phyloP scores from a whole-genome alignment of 2,888 invertebrate species.

The Sesia apiformis region DNA sequence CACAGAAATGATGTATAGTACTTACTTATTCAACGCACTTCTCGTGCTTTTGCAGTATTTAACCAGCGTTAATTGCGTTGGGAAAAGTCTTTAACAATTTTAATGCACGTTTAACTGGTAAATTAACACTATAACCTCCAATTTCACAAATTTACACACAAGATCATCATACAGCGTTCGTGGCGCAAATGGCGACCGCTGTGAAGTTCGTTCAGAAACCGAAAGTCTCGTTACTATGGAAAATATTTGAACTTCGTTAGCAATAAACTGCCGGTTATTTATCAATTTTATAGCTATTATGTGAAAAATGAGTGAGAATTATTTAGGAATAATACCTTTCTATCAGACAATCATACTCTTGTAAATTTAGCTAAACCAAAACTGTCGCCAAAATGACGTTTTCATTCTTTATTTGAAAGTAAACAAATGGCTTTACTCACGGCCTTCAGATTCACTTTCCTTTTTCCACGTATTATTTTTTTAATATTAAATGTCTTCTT shows the following conservation, averaged over 20 bases:
- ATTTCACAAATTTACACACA: slow-evolving; percentile 48
- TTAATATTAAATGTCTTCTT: neutral
- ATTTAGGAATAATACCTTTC: slow-evolving; percentile 41
- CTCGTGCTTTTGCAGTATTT: slow-evolving; percentile 24
- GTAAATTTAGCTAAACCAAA: slow-evolving; percentile 68
- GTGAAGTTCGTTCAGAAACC: slow-evolving; percentile 40
- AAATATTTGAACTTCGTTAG: slow-evolving; percentile 43
- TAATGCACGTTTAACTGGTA: slow-evolving; percentile 39
- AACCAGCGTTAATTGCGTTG: slow-evolving; percentile 16
- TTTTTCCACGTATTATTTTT: neutral
- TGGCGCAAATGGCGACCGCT: slow-evolving; percentile 72
- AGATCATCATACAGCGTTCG: slow-evolving; percentile 52
- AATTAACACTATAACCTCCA: slow-evolving; percentile 64
- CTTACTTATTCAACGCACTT: slow-evolving; percentile 47
- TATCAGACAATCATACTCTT: slow-evolving; percentile 64
- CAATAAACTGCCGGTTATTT: slow-evolving; percentile 34
- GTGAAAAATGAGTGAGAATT: slow-evolving; percentile 22
- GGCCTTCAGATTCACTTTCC: too few species aligned
- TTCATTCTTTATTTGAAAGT: slow-evolving; percentile 28
- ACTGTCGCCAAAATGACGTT: slow-evolving; percentile 47
- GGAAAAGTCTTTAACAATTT: slow-evolving; percentile 23
- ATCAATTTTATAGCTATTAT: slow-evolving; percentile 10
- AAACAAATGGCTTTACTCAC: slow-evolving; percentile 10
- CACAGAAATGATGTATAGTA: slow-evolving; percentile 21
- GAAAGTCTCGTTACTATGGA: slow-evolving; percentile 5